Evolutionary conservation across 2,113 vertebrate species (phyloP).

Genomic region (Barnardius zonarius): DNA sequence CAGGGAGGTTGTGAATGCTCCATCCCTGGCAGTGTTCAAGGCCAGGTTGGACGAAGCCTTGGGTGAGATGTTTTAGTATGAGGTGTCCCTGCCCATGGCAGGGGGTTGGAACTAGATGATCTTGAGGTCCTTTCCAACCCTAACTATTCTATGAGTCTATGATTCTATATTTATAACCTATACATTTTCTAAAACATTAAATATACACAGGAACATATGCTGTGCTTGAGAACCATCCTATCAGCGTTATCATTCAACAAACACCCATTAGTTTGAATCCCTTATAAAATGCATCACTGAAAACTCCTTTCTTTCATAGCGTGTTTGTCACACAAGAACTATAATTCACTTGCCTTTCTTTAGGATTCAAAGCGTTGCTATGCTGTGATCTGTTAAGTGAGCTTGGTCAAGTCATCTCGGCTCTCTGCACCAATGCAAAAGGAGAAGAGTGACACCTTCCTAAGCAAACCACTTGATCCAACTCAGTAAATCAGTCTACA

Average conservation of each 20-base stretch:
- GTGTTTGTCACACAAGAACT: not conserved
- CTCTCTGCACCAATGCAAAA: not conserved
- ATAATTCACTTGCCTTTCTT: not conserved
- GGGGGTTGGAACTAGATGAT: too few species aligned
- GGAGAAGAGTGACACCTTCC: not conserved
- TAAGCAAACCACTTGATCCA: not conserved
- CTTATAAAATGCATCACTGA: not conserved
- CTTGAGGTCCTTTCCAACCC: too few species aligned
- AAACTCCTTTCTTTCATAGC: not conserved
- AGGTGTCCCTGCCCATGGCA: too few species aligned
- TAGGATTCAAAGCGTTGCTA: not conserved
- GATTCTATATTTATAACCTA: not conserved
- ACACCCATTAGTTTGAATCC: not conserved
- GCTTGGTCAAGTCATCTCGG: not conserved
- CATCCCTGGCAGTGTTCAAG: too few species aligned
- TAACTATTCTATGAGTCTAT: too few species aligned
- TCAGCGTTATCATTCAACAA: not conserved
- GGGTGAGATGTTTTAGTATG: too few species aligned
- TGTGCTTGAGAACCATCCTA: not conserved
- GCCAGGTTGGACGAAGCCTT: too few species aligned
- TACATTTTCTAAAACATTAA: not conserved
- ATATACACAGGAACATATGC: not conserved
- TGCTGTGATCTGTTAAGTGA: not conserved
- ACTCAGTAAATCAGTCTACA: not conserved
- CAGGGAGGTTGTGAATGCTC: too few species aligned